A percentile compares a stretch with the other conserved stretches of the same genome.
Evolutionary conservation across 30 jellyfish, hydroid and myxozoan species (phyloP).

Genomic region (Rhopilema esculentum): DNA sequence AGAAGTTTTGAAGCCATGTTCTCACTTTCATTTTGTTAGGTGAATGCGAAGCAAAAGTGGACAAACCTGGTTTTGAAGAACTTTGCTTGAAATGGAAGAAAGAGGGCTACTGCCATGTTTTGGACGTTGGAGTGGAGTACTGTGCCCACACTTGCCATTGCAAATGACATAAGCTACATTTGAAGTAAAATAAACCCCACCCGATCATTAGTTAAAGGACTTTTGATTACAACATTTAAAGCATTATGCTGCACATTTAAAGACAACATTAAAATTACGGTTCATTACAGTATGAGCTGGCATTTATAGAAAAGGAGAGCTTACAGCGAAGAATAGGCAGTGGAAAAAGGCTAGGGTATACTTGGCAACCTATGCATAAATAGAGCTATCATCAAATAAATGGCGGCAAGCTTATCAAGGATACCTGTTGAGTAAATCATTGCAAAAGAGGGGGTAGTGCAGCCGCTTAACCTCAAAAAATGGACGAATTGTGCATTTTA

Average conservation of each 20-base stretch:
- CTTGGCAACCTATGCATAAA: too few species aligned
- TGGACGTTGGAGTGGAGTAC: slow-evolving; percentile 29
- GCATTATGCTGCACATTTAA: not conserved
- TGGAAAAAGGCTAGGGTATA: too few species aligned
- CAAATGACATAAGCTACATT: not conserved
- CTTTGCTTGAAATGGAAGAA: slow-evolving; percentile 28
- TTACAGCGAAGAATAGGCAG: not conserved
- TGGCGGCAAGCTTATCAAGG: too few species aligned
- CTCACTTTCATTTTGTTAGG: not conserved
- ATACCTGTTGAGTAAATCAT: too few species aligned
- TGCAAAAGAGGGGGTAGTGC: too few species aligned
- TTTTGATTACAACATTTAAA: not conserved
- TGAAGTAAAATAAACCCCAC: too few species aligned
- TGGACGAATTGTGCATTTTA: too few species aligned
- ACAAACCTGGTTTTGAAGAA: slow-evolving; percentile 19
- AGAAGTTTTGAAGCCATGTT: not conserved
- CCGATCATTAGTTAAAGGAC: too few species aligned
- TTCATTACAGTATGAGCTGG: not conserved
- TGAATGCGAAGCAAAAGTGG: slow-evolving; percentile 16
- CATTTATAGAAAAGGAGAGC: not conserved
- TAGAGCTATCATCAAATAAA: too few species aligned
- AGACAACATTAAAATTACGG: not conserved
- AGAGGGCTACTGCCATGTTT: slow-evolving; percentile 34
- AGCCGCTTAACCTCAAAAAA: too few species aligned
- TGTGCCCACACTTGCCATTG: slow-evolving; percentile 39